A percentile compares a stretch with the other conserved stretches of the same genome.
Evolutionary conservation across 2,888 invertebrate genomes (phyloP).

Genomic region (Idaea aversata): DNA sequence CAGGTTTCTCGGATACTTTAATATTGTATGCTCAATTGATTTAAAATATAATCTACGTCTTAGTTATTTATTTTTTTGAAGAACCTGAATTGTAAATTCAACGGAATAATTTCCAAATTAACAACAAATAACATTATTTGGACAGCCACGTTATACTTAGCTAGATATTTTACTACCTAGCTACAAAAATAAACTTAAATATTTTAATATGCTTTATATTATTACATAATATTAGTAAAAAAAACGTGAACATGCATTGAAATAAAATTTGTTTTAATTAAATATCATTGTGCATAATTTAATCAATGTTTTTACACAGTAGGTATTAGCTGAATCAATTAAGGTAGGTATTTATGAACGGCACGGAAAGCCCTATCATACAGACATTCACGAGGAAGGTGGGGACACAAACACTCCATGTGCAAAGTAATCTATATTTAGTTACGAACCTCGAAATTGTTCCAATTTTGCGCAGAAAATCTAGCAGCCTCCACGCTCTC

Average conservation of each 20-base stretch:
- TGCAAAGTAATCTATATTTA: conserved; percentile 75
- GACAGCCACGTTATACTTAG: background rate
- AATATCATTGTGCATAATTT: conserved; percentile 32
- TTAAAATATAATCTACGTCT: background rate
- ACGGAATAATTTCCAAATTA: background rate
- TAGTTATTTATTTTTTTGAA: background rate
- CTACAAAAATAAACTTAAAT: background rate
- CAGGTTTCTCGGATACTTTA: background rate
- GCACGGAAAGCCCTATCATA: conserved; percentile 45
- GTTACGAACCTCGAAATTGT: conserved; percentile 87
- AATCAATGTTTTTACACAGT: conserved; percentile 10
- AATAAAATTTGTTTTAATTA: conserved; percentile 27
- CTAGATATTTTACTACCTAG: background rate
- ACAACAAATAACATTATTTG: too few species aligned
- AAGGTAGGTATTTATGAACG: conserved; percentile 27
- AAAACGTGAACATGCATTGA: conserved; percentile 61
- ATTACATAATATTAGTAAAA: conserved; percentile 13
- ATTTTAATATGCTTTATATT: conserved; percentile 1
- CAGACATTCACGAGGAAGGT: conserved; percentile 71
- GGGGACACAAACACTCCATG: conserved; percentile 77
- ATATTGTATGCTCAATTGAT: background rate
- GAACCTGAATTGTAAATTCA: background rate
- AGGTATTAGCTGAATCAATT: conserved; percentile 1
- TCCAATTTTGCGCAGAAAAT: conserved; percentile 90
- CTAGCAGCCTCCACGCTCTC: conserved; percentile 90